Base-by-base conservation (phyloP, 2,888 invertebrate genomes). In the Eugnorisma glareosa region DNA sequence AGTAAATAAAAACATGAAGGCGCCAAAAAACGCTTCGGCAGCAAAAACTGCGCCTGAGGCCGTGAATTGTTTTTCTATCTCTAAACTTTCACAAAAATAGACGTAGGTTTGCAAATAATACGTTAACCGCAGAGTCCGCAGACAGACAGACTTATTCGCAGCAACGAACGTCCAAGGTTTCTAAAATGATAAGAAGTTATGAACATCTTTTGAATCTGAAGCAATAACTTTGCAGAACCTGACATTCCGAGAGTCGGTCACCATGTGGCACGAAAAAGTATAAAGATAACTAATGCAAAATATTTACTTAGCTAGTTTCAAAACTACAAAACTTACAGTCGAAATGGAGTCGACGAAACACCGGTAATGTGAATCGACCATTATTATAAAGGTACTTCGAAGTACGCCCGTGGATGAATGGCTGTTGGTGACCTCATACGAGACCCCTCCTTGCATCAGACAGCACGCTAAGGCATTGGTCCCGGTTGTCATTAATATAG, bases 71-170 rank as follows among this genome's bases (percentile, higher is more conserved):
- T 86, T 77, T 82, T 79, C 61, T 84, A 68, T 64, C 28, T 43
- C n/a, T 57, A 31, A 80, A 87, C 89, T 87, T 88, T 88, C 88
- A 88, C 86, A 82, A 82, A 79, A 82, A 81, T 82, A 83, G 54
- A 82, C 40, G 40, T 64, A 28, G n/a, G 40, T 40, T 64, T 64
- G 24, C 76, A 69, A 81, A 82, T 67, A 75, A 73, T 48, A 67
- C 63, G 67, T 45, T 31, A 78, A 70, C 31, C 40, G 24, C 35
- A 80, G 15, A 54, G 76, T 67, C 31, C 40, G 24, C 35, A 80
- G 15, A 54, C 24, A 51, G 28, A 57, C 24, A 57, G 10, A 48
- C 1, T 40, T 35, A 54, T 73, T 48, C 35, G 10, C 13, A 54
- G n/a, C 43, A 31, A 45, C 43, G 43, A 54, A 43, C 28, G 24